Percentiles rank a stretch among this genome's conserved stretches.
phyloP scores from a whole-genome alignment of 37 sponge, comb jelly and placozoan species.

The Aphrocallistes beatrix region DNA sequence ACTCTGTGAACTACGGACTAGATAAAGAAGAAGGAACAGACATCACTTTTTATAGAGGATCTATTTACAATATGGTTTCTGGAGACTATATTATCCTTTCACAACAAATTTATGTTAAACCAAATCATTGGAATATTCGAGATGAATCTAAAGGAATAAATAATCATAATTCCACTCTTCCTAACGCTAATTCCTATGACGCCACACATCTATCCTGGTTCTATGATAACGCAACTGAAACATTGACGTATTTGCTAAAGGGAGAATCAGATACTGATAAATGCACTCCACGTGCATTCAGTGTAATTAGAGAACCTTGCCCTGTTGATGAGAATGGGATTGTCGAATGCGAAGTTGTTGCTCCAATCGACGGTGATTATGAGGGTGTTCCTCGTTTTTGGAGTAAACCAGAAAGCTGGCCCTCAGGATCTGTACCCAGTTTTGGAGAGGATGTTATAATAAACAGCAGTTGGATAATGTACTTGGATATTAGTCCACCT shows the following conservation, averaged over 20 bases:
- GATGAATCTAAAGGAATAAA: not conserved
- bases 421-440: constrained; percentile 25
- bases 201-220: constrained; percentile 31
- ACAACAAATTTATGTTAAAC: not conserved
- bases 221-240: constrained; percentile 47
- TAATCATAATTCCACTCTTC: not conserved
- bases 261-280: constrained; percentile 27
- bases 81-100: not conserved
- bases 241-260: constrained; percentile 52
- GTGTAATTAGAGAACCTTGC: constrained; percentile 48
- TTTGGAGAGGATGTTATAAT: constrained; percentile 58
- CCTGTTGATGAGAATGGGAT: constrained; percentile 49
- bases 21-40: not conserved
- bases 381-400: constrained; percentile 36
- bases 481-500: constrained; percentile 53
- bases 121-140: not conserved
- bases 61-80: not conserved
- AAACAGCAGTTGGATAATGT: constrained; percentile 43
- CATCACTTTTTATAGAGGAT: not conserved
- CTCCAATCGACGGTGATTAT: constrained; percentile 22
- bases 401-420: constrained; percentile 55
- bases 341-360: not conserved
- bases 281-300: constrained; percentile 25
- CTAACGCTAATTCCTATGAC: not conserved
- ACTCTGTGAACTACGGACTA: not conserved